Evolutionary conservation across 2,113 vertebrate species (phyloP).

Genomic region (Semnornis frantzii): DNA sequence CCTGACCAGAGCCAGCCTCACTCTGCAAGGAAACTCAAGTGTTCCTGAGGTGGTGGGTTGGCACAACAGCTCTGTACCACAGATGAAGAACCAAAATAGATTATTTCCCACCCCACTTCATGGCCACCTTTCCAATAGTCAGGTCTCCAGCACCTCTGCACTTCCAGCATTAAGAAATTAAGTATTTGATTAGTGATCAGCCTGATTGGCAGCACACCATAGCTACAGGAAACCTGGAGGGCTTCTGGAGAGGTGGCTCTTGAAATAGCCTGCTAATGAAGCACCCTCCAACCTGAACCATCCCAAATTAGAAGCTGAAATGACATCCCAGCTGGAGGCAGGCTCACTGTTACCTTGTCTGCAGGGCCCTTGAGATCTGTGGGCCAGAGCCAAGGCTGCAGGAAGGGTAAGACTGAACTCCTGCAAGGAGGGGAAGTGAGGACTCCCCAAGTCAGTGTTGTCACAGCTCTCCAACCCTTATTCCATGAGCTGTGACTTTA

Average conservation of each 20-base stretch:
- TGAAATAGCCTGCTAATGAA: background rate
- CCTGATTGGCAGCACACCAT: background rate
- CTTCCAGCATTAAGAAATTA: background rate
- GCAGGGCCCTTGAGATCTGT: fast-evolving
- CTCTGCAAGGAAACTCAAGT: background rate
- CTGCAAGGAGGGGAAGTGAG: fast-evolving
- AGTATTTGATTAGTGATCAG: background rate
- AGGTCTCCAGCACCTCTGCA: background rate
- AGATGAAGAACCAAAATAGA: background rate
- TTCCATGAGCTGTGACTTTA: background rate
- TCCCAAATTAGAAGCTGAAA: background rate
- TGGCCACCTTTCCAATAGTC: fast-evolving
- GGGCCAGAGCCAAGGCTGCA: background rate
- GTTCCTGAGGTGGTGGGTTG: fast-evolving
- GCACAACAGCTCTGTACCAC: background rate
- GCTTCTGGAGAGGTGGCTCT: conserved; percentile 13
- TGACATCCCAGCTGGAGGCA: background rate
- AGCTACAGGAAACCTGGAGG: background rate
- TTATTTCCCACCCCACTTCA: background rate
- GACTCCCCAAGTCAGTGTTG: background rate
- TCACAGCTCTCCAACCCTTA: background rate
- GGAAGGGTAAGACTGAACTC: background rate
- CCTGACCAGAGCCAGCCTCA: fast-evolving
- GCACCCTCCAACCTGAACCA: background rate
- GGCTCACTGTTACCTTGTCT: background rate